Percentiles rank a stretch among this genome's conserved stretches.
Conservation (phyloP, 2,797 vertebrate genomes). For the Labroides dimidiatus region DNA sequence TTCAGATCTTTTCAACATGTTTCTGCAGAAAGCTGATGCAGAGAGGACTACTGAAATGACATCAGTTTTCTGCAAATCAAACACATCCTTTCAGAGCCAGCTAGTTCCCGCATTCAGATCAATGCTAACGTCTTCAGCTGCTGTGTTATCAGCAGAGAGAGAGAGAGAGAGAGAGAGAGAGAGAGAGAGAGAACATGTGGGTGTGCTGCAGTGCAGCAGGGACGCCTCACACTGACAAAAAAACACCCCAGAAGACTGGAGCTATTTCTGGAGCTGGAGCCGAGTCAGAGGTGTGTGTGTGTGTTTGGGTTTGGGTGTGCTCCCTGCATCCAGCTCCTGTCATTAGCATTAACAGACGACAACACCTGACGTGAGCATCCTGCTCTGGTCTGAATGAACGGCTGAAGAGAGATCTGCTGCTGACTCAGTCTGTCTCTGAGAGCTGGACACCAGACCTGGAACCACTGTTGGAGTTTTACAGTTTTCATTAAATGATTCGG, state of each 20-base stretch:
- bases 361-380: conserved; percentile 31
- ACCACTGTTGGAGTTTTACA: background rate
- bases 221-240: conserved; percentile 53
- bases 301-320: conserved; percentile 39
- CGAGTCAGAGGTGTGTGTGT: conserved; percentile 31
- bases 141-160: conserved; percentile 40
- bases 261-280: conserved; percentile 64
- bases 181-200: conserved; percentile 53
- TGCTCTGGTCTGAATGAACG: conserved; percentile 23
- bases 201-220: conserved; percentile 76
- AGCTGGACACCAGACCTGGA: background rate
- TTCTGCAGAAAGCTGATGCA: background rate
- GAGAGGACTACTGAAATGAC: background rate
- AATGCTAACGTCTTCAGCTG: conserved; percentile 40
- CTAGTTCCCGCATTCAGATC: conserved; percentile 45
- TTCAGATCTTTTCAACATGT: conserved; percentile 2
- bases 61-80: conserved; percentile 24
- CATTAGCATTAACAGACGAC: conserved; percentile 26
- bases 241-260: conserved; percentile 35
- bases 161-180: conserved; percentile 36
- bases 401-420: conserved; percentile 23
- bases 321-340: conserved; percentile 39
- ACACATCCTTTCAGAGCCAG: conserved; percentile 1
- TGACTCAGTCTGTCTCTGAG: background rate
- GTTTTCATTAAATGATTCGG: no score